Evolutionary conservation across 2,888 invertebrate genomes (phyloP).

Genomic region (Agelastica alni): DNA sequence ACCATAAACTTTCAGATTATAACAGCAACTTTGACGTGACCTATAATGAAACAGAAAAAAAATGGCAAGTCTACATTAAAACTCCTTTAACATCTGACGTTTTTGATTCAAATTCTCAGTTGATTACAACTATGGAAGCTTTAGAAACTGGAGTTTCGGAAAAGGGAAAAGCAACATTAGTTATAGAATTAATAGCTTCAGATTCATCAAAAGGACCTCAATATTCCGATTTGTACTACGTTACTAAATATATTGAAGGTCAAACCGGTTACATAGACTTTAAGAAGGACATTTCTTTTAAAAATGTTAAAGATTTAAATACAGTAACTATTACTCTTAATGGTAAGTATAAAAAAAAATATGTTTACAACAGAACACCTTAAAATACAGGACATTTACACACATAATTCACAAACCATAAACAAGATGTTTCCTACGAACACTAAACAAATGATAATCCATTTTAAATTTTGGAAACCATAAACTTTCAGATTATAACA

Average conservation of each 20-base stretch:
- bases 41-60: not conserved
- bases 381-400: not conserved
- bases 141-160: not conserved
- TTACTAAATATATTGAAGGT: conserved; percentile 29
- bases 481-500: conserved; percentile 4
- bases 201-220: conserved; percentile 24
- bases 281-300: conserved; percentile 33
- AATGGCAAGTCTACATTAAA: conserved; percentile 7
- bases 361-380: no score
- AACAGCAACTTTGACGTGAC: conserved; percentile 10
- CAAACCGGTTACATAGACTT: conserved; percentile 18
- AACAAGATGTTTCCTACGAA: no score
- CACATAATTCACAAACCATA: not conserved
- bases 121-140: conserved; percentile 13
- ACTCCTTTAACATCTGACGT: not conserved
- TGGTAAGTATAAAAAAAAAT: conserved; percentile 15
- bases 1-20: conserved; percentile 27
- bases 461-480: no score
- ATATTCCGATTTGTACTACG: conserved; percentile 34
- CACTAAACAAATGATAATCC: no score
- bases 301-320: conserved; percentile 22
- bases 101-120: not conserved
- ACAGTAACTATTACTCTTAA: conserved; percentile 18
- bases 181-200: conserved; percentile 18
- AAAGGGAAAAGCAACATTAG: conserved; percentile 24